A percentile compares a stretch with the other conserved stretches of the same genome.
phyloP scores from a whole-genome alignment of 2,797 vertebrate species.

The Cetoscarus ocellatus region DNA sequence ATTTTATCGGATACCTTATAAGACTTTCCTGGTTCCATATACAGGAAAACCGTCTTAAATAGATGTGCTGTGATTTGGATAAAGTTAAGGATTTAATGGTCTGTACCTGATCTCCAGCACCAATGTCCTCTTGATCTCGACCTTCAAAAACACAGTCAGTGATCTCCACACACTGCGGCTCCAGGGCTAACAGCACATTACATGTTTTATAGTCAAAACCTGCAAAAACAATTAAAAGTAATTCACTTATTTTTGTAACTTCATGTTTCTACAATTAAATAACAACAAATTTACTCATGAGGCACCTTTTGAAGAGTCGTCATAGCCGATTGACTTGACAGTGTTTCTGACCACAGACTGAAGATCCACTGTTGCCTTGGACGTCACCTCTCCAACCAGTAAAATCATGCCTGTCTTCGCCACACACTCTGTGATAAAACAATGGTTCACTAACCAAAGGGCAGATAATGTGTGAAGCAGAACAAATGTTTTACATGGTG shows the following conservation, averaged over 20 bases:
- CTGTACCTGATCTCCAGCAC: constrained; percentile 85
- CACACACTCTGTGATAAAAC: constrained; percentile 79
- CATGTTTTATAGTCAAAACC: constrained; percentile 87
- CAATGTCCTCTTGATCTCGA: constrained; percentile 80
- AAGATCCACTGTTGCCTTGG: constrained; percentile 81
- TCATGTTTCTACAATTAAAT: neutral
- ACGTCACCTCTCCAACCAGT: constrained; percentile 84
- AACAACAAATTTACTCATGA: neutral
- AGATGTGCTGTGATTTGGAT: too few relatives aligned
- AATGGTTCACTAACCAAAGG: too few relatives aligned
- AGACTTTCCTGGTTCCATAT: too few relatives aligned
- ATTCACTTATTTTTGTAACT: too few relatives aligned
- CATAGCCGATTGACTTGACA: constrained; percentile 83
- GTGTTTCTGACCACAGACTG: constrained; percentile 82
- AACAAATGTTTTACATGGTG: too few relatives aligned
- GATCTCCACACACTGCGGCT: constrained; percentile 82
- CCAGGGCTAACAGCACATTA: constrained; percentile 81
- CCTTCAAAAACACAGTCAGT: constrained; percentile 83
- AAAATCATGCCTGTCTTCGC: constrained; percentile 86
- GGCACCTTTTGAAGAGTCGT: constrained; percentile 83
- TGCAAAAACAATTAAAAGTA: constrained; percentile 32
- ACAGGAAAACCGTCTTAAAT: too few relatives aligned
- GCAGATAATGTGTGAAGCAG: too few relatives aligned
- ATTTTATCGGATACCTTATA: too few relatives aligned
- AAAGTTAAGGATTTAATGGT: neutral